Evolutionary conservation across 2,113 vertebrate species (phyloP), one percentile per base, ranked within the genome.

Genomic region (Myxocyprinus asiaticus): DNA sequence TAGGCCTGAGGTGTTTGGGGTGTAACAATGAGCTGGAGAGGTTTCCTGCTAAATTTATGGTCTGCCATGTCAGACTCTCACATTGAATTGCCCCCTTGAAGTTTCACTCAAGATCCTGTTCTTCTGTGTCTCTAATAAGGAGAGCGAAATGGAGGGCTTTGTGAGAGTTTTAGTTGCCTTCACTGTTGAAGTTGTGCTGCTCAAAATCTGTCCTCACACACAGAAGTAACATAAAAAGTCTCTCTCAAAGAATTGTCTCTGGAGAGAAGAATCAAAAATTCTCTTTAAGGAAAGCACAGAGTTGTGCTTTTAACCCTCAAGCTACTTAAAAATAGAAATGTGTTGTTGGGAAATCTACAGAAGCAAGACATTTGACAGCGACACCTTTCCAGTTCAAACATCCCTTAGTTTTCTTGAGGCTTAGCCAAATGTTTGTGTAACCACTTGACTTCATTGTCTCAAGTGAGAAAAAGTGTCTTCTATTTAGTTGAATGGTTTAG

Each of bases 21-120:
- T 68, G 64, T 14, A 73, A 68, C 55, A 58, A 70, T 77, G 74
- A 78, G 12, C 63, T 12, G 58, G 70, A 69, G 33, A 68, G 55
- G 55, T 53, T 74, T 82, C 65, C 55, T 51, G 69, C 70, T 79
- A 56, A 79, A 83, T 75, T 75, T 69, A 79, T 76, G 53, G 64
- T 68, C 76, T 82, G 69, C 66, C 70, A 42, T 83, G 68, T 82
- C 75, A 78, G 81, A 83, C 47, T 59, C 70, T 67, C 66, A 68
- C 50, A 62, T 7, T 74, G 64, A 75, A 79, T 63, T 79, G 43
- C 67, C 76, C 66, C 70, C 81, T 82, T 75, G 58, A 67, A 75
- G 58, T 75, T 76, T 76, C 47, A 63, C 48, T 78, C 63, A 61
- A 78, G 75, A 58, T 62, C 3, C 22, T 33, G 22, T 72, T 44